Percentiles rank a stretch among this genome's conserved stretches.
Evolutionary conservation across 2,113 vertebrate genomes (phyloP).

Genomic region (Toxotes chatareus): DNA sequence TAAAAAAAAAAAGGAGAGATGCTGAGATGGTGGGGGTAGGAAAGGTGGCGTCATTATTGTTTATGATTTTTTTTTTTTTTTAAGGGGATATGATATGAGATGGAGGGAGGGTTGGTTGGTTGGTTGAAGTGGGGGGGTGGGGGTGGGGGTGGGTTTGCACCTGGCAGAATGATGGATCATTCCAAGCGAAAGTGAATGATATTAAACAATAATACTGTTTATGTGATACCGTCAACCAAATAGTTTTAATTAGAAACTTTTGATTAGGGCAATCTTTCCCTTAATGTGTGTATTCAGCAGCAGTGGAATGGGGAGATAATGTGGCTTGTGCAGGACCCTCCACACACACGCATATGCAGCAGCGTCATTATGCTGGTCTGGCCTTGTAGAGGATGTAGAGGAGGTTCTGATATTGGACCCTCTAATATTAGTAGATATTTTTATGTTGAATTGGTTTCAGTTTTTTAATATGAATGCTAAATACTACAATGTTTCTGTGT

Average conservation of each 20-base stretch:
- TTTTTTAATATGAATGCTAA: background rate
- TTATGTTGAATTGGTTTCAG: background rate
- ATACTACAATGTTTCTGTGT: too few species aligned
- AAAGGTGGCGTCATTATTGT: conserved; percentile 84
- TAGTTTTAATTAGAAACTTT: conserved; percentile 85
- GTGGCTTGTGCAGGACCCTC: conserved; percentile 17
- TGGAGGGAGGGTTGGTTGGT: conserved; percentile 46
- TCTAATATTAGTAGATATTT: too few species aligned
- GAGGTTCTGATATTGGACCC: background rate
- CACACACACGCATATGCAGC: background rate
- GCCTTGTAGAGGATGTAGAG: background rate
- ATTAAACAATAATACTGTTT: conserved; percentile 82
- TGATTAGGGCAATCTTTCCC: conserved; percentile 73
- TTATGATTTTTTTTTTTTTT: conserved; percentile 69
- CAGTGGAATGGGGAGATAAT: conserved; percentile 48
- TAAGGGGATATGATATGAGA: conserved; percentile 86
- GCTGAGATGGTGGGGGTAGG: conserved; percentile 23
- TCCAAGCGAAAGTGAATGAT: conserved; percentile 87
- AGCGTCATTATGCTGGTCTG: background rate
- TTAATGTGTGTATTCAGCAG: conserved; percentile 71
- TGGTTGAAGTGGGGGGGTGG: conserved; percentile 62
- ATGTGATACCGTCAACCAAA: conserved; percentile 76
- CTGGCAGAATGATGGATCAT: conserved; percentile 87
- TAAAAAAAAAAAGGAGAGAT: conserved; percentile 76
- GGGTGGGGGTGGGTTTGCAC: conserved; percentile 63